phyloP scores from a whole-genome alignment of 2,113 vertebrate genomes.

The Sylvietta virens region DNA sequence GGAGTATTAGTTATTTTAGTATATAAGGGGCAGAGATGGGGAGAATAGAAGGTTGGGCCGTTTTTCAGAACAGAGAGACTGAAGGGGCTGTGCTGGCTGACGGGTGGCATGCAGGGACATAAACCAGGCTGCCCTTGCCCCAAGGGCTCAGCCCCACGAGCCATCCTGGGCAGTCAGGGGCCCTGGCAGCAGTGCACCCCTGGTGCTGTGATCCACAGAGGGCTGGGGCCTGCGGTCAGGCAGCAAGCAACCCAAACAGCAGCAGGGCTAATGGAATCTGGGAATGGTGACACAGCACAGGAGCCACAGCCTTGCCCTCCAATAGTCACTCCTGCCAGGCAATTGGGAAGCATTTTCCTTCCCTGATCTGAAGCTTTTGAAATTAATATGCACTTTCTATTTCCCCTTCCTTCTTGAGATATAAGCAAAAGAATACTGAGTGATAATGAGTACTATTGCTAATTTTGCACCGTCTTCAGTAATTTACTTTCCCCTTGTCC shows the following conservation, averaged over 20 bases:
- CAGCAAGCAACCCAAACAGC: background rate
- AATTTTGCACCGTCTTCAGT: background rate
- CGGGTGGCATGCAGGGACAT: background rate
- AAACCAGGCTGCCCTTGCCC: background rate
- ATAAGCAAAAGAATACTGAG: background rate
- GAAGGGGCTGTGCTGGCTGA: background rate
- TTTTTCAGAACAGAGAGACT: background rate
- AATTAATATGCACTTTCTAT: background rate
- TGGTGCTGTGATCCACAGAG: fast-evolving
- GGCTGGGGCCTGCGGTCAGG: background rate
- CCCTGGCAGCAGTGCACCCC: background rate
- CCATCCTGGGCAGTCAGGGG: fast-evolving
- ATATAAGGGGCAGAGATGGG: background rate
- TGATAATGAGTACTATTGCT: background rate
- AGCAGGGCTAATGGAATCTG: background rate
- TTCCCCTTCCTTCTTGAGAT: background rate
- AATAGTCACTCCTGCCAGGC: background rate
- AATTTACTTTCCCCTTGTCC: background rate
- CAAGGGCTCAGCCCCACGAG: too few species aligned
- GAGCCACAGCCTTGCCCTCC: background rate
- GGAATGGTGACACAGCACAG: background rate
- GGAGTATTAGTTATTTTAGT: background rate
- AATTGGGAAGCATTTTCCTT: background rate
- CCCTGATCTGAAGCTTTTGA: background rate
- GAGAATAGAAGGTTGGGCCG: background rate